Evolutionary conservation across 2,113 vertebrate species (phyloP), one percentile per base, ranked within the genome.

Genomic region (Marmota flaviventris): DNA sequence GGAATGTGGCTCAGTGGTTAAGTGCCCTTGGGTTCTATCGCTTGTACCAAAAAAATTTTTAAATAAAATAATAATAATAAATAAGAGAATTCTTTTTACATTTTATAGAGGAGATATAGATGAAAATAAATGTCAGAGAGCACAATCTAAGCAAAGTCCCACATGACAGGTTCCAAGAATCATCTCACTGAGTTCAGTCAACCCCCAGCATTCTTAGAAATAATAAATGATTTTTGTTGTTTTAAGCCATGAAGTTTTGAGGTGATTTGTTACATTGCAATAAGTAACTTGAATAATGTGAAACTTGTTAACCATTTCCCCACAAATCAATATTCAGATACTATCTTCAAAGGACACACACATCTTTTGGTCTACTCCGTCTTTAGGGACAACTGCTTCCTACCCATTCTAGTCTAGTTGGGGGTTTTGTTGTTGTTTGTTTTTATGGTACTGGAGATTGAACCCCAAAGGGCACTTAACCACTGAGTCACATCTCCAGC

Each of bases 271-370:
- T 81, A 89, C 22, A 85, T 27, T 89, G 79, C 45, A 93, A 48
- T 34, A 92, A 69, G 37, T 88, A 84, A 84, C 29, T 53, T 2
- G 17, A 83, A 85, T 18, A 48, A 85, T 39, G 7, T 76, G 27
- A 92, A 82, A 89, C 58, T 24, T 25, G n/a, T 77, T 72, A 93
- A n/a, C 65, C 65, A 53, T 81, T 14, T 29, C 37, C 45, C 63
- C 56, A 92, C 8, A 96, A 76, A 77, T 77, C 69, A 94, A 76
- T 37, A 81, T 70, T 89, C 67, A 92, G 82, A 86, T 58, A 56
- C n/a, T 82, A 75, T 32, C 65, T 92, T 58, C 37, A 39, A 84
- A 10, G 45, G 8, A 65, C 5, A 58, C 1, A 39, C 14, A 18
- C 32, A 22, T 65, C 12, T 75, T 34, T 63, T 63, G 24, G 9